A percentile compares a stretch with the other conserved stretches of the same genome.
Conservation (phyloP, 2,113 vertebrate genomes). For the Galeopterus variegatus region DNA sequence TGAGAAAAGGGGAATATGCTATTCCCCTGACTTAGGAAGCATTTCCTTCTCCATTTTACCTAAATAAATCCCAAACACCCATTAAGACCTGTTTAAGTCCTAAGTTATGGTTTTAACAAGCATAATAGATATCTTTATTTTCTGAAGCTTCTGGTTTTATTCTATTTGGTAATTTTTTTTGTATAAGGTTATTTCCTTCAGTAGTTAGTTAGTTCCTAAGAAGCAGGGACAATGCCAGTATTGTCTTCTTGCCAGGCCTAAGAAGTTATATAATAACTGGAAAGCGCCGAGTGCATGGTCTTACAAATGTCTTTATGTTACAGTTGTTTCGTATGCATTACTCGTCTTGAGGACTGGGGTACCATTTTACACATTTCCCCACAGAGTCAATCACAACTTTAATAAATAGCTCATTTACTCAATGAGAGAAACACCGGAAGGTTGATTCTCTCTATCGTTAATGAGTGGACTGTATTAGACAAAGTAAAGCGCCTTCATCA, state of each 20-base stretch:
- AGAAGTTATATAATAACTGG: neutral
- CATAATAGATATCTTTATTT: neutral
- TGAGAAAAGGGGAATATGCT: neutral
- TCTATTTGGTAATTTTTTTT: conserved; percentile 27
- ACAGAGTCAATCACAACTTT: neutral
- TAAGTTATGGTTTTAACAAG: neutral
- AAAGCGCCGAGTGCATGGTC: neutral
- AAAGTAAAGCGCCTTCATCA: conserved; percentile 1
- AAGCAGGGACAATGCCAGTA: neutral
- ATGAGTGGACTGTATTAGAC: neutral
- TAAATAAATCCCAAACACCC: neutral
- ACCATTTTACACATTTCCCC: neutral
- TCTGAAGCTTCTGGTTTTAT: conserved; percentile 5
- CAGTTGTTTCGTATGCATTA: neutral
- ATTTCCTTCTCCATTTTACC: neutral
- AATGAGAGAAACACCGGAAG: neutral
- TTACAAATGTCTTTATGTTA: neutral
- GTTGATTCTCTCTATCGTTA: neutral
- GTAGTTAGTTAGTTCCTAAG: conserved; percentile 30
- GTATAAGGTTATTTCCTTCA: neutral
- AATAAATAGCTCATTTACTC: conserved; percentile 2
- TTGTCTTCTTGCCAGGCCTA: neutral
- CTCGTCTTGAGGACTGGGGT: neutral
- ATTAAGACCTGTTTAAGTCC: neutral
- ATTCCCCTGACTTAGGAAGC: neutral